Evolutionary conservation across 2,797 vertebrate species (phyloP), one percentile per base, ranked within the genome.

Genomic region (Poecilia picta): DNA sequence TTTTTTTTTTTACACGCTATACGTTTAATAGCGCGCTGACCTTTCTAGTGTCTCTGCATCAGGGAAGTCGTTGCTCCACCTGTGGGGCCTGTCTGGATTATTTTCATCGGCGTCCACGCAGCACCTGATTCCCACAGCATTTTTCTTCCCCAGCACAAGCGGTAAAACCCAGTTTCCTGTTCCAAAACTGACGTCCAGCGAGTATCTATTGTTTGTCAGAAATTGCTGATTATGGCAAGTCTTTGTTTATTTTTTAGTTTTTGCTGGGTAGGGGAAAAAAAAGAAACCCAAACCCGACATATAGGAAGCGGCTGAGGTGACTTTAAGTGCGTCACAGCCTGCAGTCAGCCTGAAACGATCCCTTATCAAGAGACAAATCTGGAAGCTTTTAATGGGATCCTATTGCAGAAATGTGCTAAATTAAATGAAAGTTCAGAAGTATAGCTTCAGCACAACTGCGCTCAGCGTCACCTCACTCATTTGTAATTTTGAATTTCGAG

Each of bases 281-380:
- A 62, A 33, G n/a, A 75, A 83, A 53, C 20, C 4, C 66, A 25
- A 55, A 71, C 43, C 39, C 41, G 53, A 55, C 78, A 78, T 66
- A 47, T 80, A 86, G 85, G 90, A 85, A 91, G 88, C 89, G 83
- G 83, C 91, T 91, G 92, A 91, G 94, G 88, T 91, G 94, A 96
- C 92, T 96, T 96, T 92, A 95, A 95, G 93, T 97, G 97, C 97
- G 96, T 97, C 97, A 97, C 95, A 96, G 8, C 33, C 33, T 33
- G 89, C 89, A 86, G 18, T 88, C 86, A 82, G 73, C 70, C 71
- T 7, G 31, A 59, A 16, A 82, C 16, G 77, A 66, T 73, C 57
- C 23, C 1, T 11, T 15, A 49, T 76, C 43, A 28, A 57, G 15
- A 25, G 73, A 78, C 39, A 51, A 25, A 11, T 70, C 39, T 43